Percentiles rank a stretch among this genome's conserved stretches.
Evolutionary conservation across 2,797 vertebrate species (phyloP).

Genomic region (Okamejei kenojei): DNA sequence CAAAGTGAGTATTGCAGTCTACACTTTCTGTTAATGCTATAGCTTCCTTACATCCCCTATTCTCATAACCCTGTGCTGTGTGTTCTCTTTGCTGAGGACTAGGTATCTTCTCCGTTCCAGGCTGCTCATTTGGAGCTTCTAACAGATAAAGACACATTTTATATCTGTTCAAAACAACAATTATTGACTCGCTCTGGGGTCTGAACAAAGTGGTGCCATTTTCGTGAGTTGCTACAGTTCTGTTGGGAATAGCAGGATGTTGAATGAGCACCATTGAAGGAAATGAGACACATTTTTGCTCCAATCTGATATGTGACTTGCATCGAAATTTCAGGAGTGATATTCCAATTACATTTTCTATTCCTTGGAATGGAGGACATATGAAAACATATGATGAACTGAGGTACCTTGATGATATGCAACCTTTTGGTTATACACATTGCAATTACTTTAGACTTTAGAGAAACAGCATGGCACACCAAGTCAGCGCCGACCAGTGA

Average conservation of each 20-base stretch:
- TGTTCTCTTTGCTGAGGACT: neutral
- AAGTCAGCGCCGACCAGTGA: too few species aligned
- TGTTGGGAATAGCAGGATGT: neutral
- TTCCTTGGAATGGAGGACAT: neutral
- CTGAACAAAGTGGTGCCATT: neutral
- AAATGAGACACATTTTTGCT: neutral
- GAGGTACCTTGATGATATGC: neutral
- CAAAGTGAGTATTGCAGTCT: slow-evolving; percentile 49
- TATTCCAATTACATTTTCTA: neutral
- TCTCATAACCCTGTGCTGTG: neutral
- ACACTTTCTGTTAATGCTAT: neutral
- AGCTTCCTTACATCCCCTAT: too few species aligned
- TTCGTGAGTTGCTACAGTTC: too few species aligned
- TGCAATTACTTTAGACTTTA: too few species aligned
- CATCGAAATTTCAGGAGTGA: too few species aligned
- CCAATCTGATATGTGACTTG: neutral
- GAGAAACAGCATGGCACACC: too few species aligned
- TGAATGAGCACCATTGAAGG: neutral
- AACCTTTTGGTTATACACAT: neutral
- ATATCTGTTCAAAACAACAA: neutral
- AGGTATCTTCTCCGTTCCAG: neutral
- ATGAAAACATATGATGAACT: neutral
- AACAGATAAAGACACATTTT: neutral
- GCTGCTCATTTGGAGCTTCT: neutral
- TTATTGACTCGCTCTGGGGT: neutral